Evolutionary conservation across 2,797 vertebrate genomes (phyloP).

Genomic region (Balearica regulorum): DNA sequence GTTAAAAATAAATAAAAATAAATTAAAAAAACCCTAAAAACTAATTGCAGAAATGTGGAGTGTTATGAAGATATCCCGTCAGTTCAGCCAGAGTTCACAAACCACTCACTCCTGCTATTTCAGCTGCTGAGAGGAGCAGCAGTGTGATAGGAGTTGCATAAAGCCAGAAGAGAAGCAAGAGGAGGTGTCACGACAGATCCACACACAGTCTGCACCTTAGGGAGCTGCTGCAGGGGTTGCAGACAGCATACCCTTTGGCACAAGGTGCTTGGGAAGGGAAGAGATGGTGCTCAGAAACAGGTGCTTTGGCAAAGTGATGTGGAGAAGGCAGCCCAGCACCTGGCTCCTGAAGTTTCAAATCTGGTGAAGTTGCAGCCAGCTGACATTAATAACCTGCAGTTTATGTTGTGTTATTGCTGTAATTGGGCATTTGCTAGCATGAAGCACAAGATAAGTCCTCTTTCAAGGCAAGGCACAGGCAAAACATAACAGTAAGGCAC

Average conservation of each 20-base stretch:
- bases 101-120: neutral
- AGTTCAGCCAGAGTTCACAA: conserved; percentile 55
- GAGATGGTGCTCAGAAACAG: neutral
- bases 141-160: neutral
- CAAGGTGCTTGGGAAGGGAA: neutral
- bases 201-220: neutral
- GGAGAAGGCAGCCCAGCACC: neutral
- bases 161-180: neutral
- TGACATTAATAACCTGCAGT: neutral
- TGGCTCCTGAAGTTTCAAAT: neutral
- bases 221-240: neutral
- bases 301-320: neutral
- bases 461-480: neutral
- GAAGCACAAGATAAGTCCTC: neutral
- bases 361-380: neutral
- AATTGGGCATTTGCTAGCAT: neutral
- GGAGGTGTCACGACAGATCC: neutral
- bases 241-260: neutral
- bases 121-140: neutral
- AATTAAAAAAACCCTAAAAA: neutral
- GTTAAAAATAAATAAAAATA: conserved; percentile 57
- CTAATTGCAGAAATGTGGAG: conserved; percentile 28
- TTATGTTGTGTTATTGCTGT: neutral
- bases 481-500: neutral
- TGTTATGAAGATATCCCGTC: neutral